Base-by-base conservation (phyloP, 2,113 vertebrate species). In the Asarcornis scutulata region DNA sequence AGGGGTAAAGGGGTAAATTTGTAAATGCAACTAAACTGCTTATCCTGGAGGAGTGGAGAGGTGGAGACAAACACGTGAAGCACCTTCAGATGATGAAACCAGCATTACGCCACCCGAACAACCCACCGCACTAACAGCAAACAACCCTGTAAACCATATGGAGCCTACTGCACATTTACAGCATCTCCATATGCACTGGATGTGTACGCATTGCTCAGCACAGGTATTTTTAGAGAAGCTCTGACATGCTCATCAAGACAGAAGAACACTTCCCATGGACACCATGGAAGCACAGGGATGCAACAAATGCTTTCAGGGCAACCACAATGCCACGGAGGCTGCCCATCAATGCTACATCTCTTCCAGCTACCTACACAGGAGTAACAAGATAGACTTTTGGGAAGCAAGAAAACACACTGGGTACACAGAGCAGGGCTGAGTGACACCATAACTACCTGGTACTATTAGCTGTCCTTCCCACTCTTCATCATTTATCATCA, bases 291-390 rank as follows among this genome's bases (percentile, higher is more conserved):
- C 0, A 0, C 12, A 64, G 31, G 22, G 52, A 64, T 4, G 3
- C 46, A 53, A 55, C 26, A 58, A 86, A 60, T 21, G 26, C 32
- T 56, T 72, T 31, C 69, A 81, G 46, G 44, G 34, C 7, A 78
- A 38, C 17, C 21, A 16, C 29, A 63, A n/a, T 8, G 50, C 32
- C 9, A 1, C 0, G 1, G 2, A 20, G 2, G 0, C 32, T 36
- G 42, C 42, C 72, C 29, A 9, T 62, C 59, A 63, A 27, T 11
- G 52, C 46, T 16, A 34, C 0, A 1, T 6, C 52, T 46, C 2
- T 11, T 71, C 14, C 52, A 44, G 50, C n/a, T 76, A 83, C 36
- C 73, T 22, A 31, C 20, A 44, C 0, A 0, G 22, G 38, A 71
- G 7, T 32, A 71, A 78, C 0, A 0, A 76, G 38, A 32, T 3